Percentiles rank a stretch among this genome's conserved stretches.
Conservation (phyloP, 2,888 invertebrate species). For the Rhingia rostrata region DNA sequence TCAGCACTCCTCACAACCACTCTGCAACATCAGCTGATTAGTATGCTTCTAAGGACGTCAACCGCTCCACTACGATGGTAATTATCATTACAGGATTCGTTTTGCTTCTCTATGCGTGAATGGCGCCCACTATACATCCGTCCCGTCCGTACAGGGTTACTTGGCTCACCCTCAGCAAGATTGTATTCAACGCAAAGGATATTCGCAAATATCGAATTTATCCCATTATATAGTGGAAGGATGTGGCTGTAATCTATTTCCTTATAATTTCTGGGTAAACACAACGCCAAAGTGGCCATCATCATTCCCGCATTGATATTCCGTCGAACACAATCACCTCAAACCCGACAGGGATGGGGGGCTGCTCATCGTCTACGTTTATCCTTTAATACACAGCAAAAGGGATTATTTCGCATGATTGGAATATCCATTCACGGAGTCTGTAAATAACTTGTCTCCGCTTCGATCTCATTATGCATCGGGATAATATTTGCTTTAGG, state of each 20-base stretch:
- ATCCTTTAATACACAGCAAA: slow-evolving; percentile 47
- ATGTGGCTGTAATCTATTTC: slow-evolving; percentile 71
- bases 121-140: background rate
- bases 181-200: slow-evolving; percentile 24
- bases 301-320: slow-evolving; percentile 65
- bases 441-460: slow-evolving; percentile 46
- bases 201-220: slow-evolving; percentile 69
- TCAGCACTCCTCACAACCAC: background rate
- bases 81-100: slow-evolving; percentile 55
- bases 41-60: slow-evolving; percentile 48
- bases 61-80: slow-evolving; percentile 22
- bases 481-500: background rate
- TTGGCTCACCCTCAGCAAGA: slow-evolving; percentile 4
- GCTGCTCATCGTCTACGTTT: slow-evolving; percentile 3
- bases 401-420: slow-evolving; percentile 69
- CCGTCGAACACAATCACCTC: slow-evolving; percentile 18
- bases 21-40: slow-evolving; percentile 40
- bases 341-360: background rate
- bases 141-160: slow-evolving; percentile 21
- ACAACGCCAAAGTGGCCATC: slow-evolving; percentile 67
- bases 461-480: slow-evolving; percentile 24
- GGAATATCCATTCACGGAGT: slow-evolving; percentile 54
- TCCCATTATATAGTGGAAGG: slow-evolving; percentile 67
- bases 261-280: slow-evolving; percentile 71
- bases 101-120: slow-evolving; percentile 41